These are phyloP conservation scores for Papilio gigon DNA, from an alignment of 2,888 invertebrate genomes.

Conservation along the genomic window DNA sequence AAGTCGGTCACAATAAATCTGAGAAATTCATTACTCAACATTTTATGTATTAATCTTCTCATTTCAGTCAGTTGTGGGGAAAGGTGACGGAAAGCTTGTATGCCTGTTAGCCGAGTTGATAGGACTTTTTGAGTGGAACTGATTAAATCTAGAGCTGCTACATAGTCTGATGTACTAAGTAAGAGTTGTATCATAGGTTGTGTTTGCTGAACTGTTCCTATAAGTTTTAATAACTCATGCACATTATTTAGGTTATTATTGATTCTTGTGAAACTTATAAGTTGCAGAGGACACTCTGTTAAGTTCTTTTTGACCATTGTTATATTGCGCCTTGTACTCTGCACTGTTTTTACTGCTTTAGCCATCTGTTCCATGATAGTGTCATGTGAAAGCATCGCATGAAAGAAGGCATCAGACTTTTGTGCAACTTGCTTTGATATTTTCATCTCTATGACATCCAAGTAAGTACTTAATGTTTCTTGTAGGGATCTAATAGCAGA, in stretches of 20 bases:
- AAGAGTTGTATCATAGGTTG: slow-evolving; percentile 98
- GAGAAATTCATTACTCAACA: slow-evolving; percentile 97
- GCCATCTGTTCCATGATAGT: slow-evolving; percentile 97
- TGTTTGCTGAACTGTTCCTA: slow-evolving; percentile 98
- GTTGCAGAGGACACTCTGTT: slow-evolving; percentile 90
- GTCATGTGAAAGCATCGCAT: slow-evolving; percentile 99
- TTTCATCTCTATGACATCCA: slow-evolving; percentile 97
- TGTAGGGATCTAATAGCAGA: slow-evolving; percentile 87
- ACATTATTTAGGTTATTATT: slow-evolving; percentile 85
- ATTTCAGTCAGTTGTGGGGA: slow-evolving; percentile 98
- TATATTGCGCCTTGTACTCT: slow-evolving; percentile 88
- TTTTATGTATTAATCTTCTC: slow-evolving; percentile 97
- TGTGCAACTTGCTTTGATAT: slow-evolving; percentile 96
- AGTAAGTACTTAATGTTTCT: slow-evolving; percentile 95
- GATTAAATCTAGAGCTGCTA: slow-evolving; percentile 97
- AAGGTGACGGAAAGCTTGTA: slow-evolving; percentile 97
- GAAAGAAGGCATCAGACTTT: slow-evolving; percentile 98
- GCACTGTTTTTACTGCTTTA: slow-evolving; percentile 89
- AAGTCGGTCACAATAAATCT: slow-evolving; percentile 95
- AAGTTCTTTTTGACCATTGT: slow-evolving; percentile 89
- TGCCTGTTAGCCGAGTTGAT: slow-evolving; percentile 93
- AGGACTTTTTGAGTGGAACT: slow-evolving; percentile 97
- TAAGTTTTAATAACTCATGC: slow-evolving; percentile 90
- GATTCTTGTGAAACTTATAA: slow-evolving; percentile 87
- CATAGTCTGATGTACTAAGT: slow-evolving; percentile 97